phyloP scores from a whole-genome alignment of 2,797 vertebrate species.

The Nannoperca obscura region DNA sequence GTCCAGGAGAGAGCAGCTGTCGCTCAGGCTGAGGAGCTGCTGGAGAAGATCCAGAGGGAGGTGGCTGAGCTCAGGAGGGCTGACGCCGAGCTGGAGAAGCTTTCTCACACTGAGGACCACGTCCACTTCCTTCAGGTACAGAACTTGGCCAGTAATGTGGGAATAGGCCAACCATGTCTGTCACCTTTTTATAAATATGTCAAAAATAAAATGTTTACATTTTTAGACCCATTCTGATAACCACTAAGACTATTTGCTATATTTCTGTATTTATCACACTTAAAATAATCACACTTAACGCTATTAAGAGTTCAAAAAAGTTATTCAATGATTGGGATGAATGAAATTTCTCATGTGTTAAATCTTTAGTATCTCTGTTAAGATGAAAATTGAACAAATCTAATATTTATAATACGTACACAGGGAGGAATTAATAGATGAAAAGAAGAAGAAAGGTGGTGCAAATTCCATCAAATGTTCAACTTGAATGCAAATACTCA shows the following conservation, averaged over 20 bases:
- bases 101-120: conserved; percentile 78
- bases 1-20: conserved; percentile 75
- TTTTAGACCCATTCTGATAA: neutral
- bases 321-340: neutral
- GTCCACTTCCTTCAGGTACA: conserved; percentile 82
- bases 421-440: neutral
- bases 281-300: neutral
- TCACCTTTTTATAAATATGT: neutral
- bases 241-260: neutral
- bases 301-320: neutral
- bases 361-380: neutral
- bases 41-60: conserved; percentile 78
- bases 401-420: neutral
- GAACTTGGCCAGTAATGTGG: neutral
- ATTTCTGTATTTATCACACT: neutral
- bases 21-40: conserved; percentile 74
- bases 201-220: neutral
- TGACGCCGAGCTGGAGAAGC: conserved; percentile 74
- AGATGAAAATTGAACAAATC: neutral
- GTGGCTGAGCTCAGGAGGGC: conserved; percentile 58
- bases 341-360: neutral
- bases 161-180: no score
- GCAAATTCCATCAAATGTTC: no score
- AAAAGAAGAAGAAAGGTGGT: neutral
- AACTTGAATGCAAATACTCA: neutral